phyloP scores from a whole-genome alignment of 2,113 vertebrate species.

The Lagenorhynchus albirostris region DNA sequence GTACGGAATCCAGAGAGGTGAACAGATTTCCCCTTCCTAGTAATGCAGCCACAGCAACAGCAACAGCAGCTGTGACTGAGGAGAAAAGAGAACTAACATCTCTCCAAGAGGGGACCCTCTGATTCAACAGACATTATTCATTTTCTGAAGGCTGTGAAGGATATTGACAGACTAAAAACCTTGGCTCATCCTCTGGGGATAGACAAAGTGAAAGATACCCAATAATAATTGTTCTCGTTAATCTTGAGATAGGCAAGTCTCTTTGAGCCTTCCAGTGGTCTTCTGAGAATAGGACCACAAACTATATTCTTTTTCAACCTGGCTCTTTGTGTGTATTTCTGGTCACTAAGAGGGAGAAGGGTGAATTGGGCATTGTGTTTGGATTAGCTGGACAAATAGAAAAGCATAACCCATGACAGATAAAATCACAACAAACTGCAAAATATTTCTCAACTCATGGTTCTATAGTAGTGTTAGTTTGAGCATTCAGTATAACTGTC shows the following conservation, averaged over 20 bases:
- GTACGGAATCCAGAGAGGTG: slow-evolving; percentile 31
- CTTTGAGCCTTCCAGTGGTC: not conserved
- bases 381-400: not conserved
- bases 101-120: not conserved
- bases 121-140: not conserved
- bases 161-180: not conserved
- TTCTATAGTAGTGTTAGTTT: not conserved
- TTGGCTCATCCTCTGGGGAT: not conserved
- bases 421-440: not conserved
- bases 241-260: not conserved
- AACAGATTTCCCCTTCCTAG: slow-evolving; percentile 32
- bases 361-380: not conserved
- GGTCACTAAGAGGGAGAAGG: not conserved
- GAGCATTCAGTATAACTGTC: not conserved
- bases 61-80: not conserved
- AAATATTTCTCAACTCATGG: not conserved
- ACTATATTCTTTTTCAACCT: not conserved
- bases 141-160: not conserved
- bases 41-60: not conserved
- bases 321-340: not conserved
- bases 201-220: not conserved
- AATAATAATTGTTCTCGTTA: not conserved
- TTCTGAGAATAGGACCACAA: not conserved
- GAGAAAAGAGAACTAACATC: slow-evolving; percentile 3
- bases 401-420: not conserved